Percentiles rank a stretch among this genome's conserved stretches.
Evolutionary conservation across 2,797 vertebrate genomes (phyloP).

Genomic region (Coendou prehensilis): DNA sequence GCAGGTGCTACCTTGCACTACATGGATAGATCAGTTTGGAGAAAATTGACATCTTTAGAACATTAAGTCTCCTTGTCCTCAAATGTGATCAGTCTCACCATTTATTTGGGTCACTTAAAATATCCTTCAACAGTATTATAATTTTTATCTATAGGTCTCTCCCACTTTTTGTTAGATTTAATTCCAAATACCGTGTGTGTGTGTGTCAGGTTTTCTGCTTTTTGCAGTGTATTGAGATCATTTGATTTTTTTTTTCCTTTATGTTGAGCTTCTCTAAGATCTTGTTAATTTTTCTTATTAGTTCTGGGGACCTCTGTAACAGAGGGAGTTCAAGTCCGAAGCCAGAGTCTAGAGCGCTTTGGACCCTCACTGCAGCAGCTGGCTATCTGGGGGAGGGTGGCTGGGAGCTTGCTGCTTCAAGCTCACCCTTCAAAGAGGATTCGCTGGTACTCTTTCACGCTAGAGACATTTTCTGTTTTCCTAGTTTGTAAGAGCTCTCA

Average conservation of each 20-base stretch:
- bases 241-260: neutral
- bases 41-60: neutral
- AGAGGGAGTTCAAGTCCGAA: neutral
- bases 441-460: neutral
- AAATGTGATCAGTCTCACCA: accelerated
- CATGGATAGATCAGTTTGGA: accelerated
- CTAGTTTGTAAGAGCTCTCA: neutral
- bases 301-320: neutral
- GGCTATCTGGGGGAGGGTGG: neutral
- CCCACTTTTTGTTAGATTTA: neutral
- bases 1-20: accelerated
- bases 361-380: neutral
- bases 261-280: neutral
- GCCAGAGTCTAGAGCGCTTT: neutral
- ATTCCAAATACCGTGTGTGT: too few relatives aligned
- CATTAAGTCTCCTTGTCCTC: neutral
- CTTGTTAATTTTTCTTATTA: neutral
- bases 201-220: neutral
- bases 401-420: neutral
- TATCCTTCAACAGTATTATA: too few relatives aligned
- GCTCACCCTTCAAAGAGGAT: neutral
- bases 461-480: neutral
- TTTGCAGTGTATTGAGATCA: neutral
- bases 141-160: neutral
- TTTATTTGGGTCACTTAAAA: neutral